A percentile compares a stretch with the other conserved stretches of the same genome.
Conservation (phyloP, 2,797 vertebrate genomes). For the Decapterus maruadsi region DNA sequence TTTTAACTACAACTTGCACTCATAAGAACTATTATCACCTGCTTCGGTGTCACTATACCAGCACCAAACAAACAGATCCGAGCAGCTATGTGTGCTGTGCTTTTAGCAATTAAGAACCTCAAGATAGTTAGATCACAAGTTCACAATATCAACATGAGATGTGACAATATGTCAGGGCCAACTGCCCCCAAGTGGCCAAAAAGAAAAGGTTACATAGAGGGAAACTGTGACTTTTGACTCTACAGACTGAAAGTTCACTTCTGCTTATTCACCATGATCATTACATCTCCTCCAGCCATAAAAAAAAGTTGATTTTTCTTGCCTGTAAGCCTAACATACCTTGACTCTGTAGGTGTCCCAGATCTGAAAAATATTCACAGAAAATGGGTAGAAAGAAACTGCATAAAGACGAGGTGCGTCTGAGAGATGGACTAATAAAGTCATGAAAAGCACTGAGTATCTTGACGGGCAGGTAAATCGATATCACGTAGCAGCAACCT, state of each 20-base stretch:
- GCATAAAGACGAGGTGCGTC: background rate
- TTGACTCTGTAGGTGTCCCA: background rate
- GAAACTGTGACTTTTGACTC: background rate
- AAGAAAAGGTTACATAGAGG: background rate
- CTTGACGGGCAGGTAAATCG: conserved; percentile 29
- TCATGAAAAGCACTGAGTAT: conserved; percentile 12
- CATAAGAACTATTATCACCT: background rate
- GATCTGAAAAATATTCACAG: background rate
- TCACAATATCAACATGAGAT: background rate
- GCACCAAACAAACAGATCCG: background rate
- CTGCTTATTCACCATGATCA: background rate
- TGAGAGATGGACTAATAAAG: conserved; percentile 8
- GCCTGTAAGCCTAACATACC: background rate
- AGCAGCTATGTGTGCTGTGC: too few relatives aligned
- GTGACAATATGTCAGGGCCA: background rate
- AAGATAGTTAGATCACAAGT: background rate
- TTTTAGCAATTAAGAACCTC: background rate
- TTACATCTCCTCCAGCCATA: background rate
- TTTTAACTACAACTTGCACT: background rate
- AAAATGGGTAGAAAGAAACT: background rate
- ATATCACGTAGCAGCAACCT: conserved; percentile 5
- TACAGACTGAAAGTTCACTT: background rate
- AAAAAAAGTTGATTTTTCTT: too few relatives aligned
- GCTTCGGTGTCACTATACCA: too few relatives aligned
- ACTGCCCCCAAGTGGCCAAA: background rate